Base-by-base conservation (phyloP, 2,113 vertebrate genomes). In the Rhipidura dahli region DNA sequence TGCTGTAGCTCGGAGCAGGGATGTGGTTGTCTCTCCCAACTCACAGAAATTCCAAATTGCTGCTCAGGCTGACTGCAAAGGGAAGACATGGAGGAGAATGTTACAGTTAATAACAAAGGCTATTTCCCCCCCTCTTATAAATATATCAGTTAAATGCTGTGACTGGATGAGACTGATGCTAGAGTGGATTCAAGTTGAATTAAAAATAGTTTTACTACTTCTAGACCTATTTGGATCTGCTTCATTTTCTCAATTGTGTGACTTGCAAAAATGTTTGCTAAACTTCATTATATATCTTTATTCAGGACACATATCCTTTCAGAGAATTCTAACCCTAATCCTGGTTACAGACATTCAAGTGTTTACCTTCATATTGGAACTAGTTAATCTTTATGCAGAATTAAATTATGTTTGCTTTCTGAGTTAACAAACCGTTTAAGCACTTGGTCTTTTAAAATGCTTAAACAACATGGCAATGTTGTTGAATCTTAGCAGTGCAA, bases 31-130 rank as follows among this genome's bases (percentile, higher is more conserved):
- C 7, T 44, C 40, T 69, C 5, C n/a, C 51, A 70, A 1, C 7
- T 71, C n/a, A 35, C 13, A 56, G 53, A 56, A n/a, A 76, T 15
- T 10, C 40, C 9, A 78, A 87, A 63, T 4, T 7, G 15, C n/a
- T 64, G 12, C 49, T 87, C 14, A 39, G 83, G 17, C 18, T 89
- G 40, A 15, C 28, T 68, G 12, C 61, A 33, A 49, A 47, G 22
- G 7, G 28, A 22, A 28, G 1, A 28, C 2, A 4, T 13, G 7
- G 15, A 73, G 30, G 30, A 54, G 30, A 42, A 18, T 0, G 0
- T 73, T 54, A 57, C n/a, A 54, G 11, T 8, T 54, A 73, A 33
- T 19, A 69, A 63, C 26, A 78, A 40, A 30, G 21, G 13, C 1
- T 82, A 2, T 18, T 66, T 60, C 27, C 6, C 10, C 7, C 14